Base-by-base conservation (phyloP, 2,888 invertebrate species). In the Rhodophaea formosa region DNA sequence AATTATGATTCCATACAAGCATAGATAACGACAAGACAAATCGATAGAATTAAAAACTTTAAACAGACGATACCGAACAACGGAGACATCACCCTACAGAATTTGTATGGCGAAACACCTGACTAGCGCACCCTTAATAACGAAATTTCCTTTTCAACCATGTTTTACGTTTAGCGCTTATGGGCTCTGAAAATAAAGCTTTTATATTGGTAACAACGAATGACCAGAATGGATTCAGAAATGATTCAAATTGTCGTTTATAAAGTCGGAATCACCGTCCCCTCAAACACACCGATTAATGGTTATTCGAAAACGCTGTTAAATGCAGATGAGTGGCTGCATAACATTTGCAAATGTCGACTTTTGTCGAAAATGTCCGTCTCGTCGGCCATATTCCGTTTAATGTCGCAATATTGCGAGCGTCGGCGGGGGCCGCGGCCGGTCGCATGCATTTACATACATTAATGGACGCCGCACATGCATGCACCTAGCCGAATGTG, bases 391-490 rank as follows among this genome's bases (percentile, higher is more conserved):
- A 87, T 89, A 88, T 88, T 88, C 87, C 76, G 82, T 82, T 86
- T 88, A 88, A 89, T 90, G 89, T 87, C 79, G 89, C 90, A 88
- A 91, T 90, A 91, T 88, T 88, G 88, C 79, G 83, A 86, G 77
- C 86, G 85, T 77, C 80, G 83, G 80, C 81, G 75, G 82, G 77
- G 73, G 82, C 80, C 79, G 86, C 82, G 86, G 83, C 84, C 84
- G 80, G 86, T 85, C 85, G 88, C 86, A 84, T 88, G 87, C 88
- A 91, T 90, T 91, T 90, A 87, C 91, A 91, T 90, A 89, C 87
- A 89, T 90, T 90, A 90, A 84, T 84, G 82, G 79, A 86, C 84
- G 80, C 78, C 80, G 84, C 83, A 84, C 87, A 87, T 87, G 88
- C 84, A 87, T 84, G 83, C 84, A 79, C 78, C 79, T 79, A 76